These are phyloP conservation scores for Orthosia gracilis DNA, from an alignment of 2,888 invertebrate species.

Conservation along the genomic window DNA sequence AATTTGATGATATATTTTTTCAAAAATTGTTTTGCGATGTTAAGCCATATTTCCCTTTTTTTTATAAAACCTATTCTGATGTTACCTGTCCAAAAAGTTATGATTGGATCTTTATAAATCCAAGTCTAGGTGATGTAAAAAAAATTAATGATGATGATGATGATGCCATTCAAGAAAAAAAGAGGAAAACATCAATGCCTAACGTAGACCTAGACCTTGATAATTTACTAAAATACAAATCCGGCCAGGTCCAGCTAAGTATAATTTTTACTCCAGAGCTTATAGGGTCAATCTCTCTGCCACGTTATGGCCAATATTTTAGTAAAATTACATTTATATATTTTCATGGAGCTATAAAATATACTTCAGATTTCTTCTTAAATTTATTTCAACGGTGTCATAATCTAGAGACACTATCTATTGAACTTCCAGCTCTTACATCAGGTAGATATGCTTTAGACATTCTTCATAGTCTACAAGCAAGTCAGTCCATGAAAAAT, in stretches of 20 bases:
- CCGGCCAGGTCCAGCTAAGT: slow-evolving; percentile 69
- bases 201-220: slow-evolving; percentile 78
- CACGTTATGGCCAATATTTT: slow-evolving; percentile 73
- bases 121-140: slow-evolving; percentile 49
- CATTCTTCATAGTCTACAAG: slow-evolving; percentile 73
- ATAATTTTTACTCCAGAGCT: slow-evolving; percentile 69
- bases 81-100: slow-evolving; percentile 59
- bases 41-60: slow-evolving; percentile 75
- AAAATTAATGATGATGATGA: slow-evolving; percentile 10
- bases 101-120: slow-evolving; percentile 74
- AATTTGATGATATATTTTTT: slow-evolving; percentile 80
- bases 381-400: slow-evolving; percentile 78
- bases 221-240: slow-evolving; percentile 72
- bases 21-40: slow-evolving; percentile 70
- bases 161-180: slow-evolving; percentile 53
- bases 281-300: slow-evolving; percentile 71
- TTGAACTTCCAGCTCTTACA: slow-evolving; percentile 71
- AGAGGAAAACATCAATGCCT: slow-evolving; percentile 72
- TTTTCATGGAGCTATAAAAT: slow-evolving; percentile 71
- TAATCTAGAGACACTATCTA: slow-evolving; percentile 78
- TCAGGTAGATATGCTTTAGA: slow-evolving; percentile 62
- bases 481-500: slow-evolving; percentile 79
- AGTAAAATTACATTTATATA: slow-evolving; percentile 82
- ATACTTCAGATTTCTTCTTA: slow-evolving; percentile 79
- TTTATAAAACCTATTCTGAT: slow-evolving; percentile 58